Evolutionary conservation across 2,888 invertebrate species (phyloP), one percentile per base, ranked within the genome.

Genomic region (Ctena decussata): DNA sequence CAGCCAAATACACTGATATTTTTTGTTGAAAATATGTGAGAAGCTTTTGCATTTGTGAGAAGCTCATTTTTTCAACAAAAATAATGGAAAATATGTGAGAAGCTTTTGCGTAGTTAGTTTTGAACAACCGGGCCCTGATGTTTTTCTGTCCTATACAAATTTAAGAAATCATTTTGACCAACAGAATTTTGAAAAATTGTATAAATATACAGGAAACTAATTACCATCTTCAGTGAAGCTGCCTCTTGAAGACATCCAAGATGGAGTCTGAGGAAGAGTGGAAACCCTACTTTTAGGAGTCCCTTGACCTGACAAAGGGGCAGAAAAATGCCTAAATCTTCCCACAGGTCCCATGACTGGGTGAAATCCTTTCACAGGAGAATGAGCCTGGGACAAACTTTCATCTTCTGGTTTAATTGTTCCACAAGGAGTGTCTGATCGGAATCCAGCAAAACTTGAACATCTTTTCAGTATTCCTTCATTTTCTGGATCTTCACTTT

Each of bases 381-480:
- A 80, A n/a, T 73, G 78, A 32, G 74, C 70, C 27, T 86, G 77
- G 41, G 80, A 84, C 12, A 77, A 35, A 49, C 70, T 39, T 21
- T 46, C 41, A 39, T 81, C 74, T 11, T 85, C 84, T 24, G 77
- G 37, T 46, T 87, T 87, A 18, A 82, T 73, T 0, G 82, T 41
- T 11, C 79, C 76, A 57, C 73, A 49, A 12, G 78, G 53, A 21
- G 74, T 80, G 8, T 77, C 70, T 41, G 87, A 88, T 57, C 90
- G 85, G 46, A 94, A 92, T 1, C 93, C 93, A 24, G 93, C 93
- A 91, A 93, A 94, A 89, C 94, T 94, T 57, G 93, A 93, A 11
- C 93, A 94, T 39, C 93, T 89, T 80, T 92, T 93, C 60, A 94
- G 76, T 0, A 89, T 82, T 21, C 86, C 85, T 70, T 90, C 87